These are phyloP conservation scores for Pandemis heparana DNA, from an alignment of 2,888 invertebrate species.

Conservation along the genomic window DNA sequence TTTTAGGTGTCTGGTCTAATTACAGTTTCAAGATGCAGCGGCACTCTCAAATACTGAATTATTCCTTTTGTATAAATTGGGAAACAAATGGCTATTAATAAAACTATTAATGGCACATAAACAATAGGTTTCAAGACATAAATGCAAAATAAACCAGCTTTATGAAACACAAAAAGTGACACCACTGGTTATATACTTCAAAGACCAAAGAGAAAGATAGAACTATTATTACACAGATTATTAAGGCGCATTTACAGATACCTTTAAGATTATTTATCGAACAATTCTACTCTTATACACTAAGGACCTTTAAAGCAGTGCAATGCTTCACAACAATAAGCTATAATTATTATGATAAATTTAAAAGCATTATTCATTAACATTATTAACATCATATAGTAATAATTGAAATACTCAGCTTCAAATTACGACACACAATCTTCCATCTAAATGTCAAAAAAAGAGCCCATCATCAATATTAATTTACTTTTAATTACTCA, in stretches of 20 bases:
- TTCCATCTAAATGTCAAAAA: constrained; percentile 12
- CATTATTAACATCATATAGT: constrained; percentile 41
- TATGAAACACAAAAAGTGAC: constrained; percentile 27
- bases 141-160: constrained; percentile 46
- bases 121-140: constrained; percentile 47
- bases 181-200: constrained; percentile 55
- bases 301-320: constrained; percentile 67
- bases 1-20: not conserved
- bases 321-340: constrained; percentile 69
- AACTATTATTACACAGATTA: constrained; percentile 65
- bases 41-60: not conserved
- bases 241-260: constrained; percentile 70
- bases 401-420: constrained; percentile 37
- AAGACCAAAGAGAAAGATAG: constrained; percentile 60
- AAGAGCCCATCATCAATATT: constrained; percentile 1
- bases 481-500: not conserved
- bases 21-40: not conserved
- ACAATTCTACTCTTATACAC: constrained; percentile 66
- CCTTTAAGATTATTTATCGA: constrained; percentile 62
- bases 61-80: not conserved
- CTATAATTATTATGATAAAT: constrained; percentile 53
- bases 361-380: constrained; percentile 48
- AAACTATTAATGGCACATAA: constrained; percentile 46
- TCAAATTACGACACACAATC: constrained; percentile 12
- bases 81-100: constrained; percentile 17